Evolutionary conservation across 2,888 invertebrate species (phyloP).

Genomic region (Ennomos fuscantarius): DNA sequence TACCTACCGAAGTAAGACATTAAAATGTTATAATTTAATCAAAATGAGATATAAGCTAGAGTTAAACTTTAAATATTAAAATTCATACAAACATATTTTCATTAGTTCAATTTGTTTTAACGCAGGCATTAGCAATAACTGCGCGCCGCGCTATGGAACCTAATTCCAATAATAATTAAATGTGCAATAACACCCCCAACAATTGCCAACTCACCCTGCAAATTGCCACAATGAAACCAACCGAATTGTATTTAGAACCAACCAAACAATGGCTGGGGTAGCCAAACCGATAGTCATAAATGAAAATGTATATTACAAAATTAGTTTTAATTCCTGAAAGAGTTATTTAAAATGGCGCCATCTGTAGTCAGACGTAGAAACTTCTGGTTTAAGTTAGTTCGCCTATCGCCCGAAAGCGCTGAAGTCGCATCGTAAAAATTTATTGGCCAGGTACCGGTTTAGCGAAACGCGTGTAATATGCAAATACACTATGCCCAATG

Average conservation of each 20-base stretch:
- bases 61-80: no score
- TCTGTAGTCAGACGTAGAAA: conserved; percentile 55
- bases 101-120: conserved; percentile 55
- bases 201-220: conserved; percentile 57
- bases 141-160: conserved; percentile 44
- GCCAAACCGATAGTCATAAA: conserved; percentile 59
- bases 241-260: conserved; percentile 51
- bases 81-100: conserved; percentile 23
- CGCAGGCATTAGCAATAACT: conserved; percentile 58
- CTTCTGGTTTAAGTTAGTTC: conserved; percentile 66
- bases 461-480: conserved; percentile 41
- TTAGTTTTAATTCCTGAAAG: conserved; percentile 60
- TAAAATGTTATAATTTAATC: no score
- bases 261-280: conserved; percentile 42
- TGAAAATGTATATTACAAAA: conserved; percentile 59
- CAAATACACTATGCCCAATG: conserved; percentile 41
- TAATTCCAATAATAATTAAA: conserved; percentile 60
- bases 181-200: conserved; percentile 60
- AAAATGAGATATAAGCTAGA: no score
- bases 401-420: conserved; percentile 48
- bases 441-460: conserved; percentile 37
- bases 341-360: conserved; percentile 62
- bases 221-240: conserved; percentile 27
- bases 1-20: no score
- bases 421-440: conserved; percentile 50